These are phyloP conservation scores for Ganaspis sp. DNA, from an alignment of 1,140 invertebrate genomes.

Conservation along the genomic window DNA sequence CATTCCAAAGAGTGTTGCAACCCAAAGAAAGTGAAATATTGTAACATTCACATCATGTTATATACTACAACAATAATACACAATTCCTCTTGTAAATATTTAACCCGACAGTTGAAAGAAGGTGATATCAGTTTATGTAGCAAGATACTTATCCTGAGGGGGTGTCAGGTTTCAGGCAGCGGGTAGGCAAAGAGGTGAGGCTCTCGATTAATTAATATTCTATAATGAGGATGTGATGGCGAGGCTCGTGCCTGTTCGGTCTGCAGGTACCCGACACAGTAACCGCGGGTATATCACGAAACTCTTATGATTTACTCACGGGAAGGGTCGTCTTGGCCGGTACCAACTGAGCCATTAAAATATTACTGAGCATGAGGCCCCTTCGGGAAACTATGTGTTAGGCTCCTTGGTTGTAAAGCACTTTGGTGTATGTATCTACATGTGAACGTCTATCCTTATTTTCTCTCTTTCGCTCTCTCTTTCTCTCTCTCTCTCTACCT, in stretches of 20 bases:
- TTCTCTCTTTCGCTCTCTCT: slow-evolving; percentile 17
- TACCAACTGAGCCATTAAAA: slow-evolving; percentile 62
- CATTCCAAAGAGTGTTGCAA: too few species aligned
- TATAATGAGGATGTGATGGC: slow-evolving; percentile 66
- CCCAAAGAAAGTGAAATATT: too few species aligned
- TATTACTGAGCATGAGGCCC: slow-evolving; percentile 54
- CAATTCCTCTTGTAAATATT: too few species aligned
- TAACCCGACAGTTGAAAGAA: too few species aligned
- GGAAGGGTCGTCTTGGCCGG: slow-evolving; percentile 39
- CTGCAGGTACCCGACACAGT: slow-evolving; percentile 42
- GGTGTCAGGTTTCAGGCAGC: slow-evolving; percentile 55
- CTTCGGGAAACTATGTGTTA: slow-evolving; percentile 42
- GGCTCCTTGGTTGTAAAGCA: slow-evolving; percentile 54
- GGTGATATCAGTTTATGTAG: slow-evolving; percentile 37
- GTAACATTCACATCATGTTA: too few species aligned
- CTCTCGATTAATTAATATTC: slow-evolving; percentile 69
- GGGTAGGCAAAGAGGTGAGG: slow-evolving; percentile 34
- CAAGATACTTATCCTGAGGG: slow-evolving; percentile 41
- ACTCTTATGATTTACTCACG: slow-evolving; percentile 60
- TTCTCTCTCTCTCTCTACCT: too few species aligned
- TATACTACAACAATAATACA: too few species aligned
- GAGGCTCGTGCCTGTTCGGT: slow-evolving; percentile 53
- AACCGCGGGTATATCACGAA: slow-evolving; percentile 56
- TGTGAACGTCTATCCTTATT: slow-evolving; percentile 26
- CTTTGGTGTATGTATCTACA: slow-evolving; percentile 5